These are phyloP conservation scores for Apis cerana DNA, from an alignment of 1,140 invertebrate species.

Conservation along the genomic window DNA sequence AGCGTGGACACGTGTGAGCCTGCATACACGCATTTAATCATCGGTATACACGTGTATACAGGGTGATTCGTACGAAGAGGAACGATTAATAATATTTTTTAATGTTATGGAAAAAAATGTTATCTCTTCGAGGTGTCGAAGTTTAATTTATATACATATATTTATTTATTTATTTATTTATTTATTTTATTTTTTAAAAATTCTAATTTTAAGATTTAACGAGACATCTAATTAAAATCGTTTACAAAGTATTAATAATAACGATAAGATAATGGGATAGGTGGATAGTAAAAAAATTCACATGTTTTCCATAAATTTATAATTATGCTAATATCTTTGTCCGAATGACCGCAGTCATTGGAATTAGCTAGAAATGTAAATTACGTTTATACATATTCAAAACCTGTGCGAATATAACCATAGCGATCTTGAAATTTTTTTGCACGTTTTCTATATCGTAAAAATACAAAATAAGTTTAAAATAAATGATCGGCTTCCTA, in stretches of 20 bases:
- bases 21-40: background rate
- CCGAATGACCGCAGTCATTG: background rate
- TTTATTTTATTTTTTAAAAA: no score
- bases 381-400: background rate
- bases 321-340: background rate
- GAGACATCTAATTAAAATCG: no score
- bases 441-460: background rate
- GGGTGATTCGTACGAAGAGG: background rate
- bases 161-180: no score
- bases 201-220: no score
- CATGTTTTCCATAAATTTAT: background rate
- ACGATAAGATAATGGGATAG: background rate
- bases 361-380: background rate
- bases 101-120: no score
- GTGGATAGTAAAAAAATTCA: background rate
- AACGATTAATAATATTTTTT: background rate
- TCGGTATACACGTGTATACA: background rate
- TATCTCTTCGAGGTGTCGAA: no score
- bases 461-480: background rate
- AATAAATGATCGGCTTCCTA: background rate
- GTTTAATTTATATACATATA: no score
- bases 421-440: background rate
- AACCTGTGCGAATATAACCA: background rate
- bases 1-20: slow-evolving; percentile 7
- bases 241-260: background rate